Base-by-base conservation (phyloP, 2,113 vertebrate genomes). In the Accipiter virgatus region DNA sequence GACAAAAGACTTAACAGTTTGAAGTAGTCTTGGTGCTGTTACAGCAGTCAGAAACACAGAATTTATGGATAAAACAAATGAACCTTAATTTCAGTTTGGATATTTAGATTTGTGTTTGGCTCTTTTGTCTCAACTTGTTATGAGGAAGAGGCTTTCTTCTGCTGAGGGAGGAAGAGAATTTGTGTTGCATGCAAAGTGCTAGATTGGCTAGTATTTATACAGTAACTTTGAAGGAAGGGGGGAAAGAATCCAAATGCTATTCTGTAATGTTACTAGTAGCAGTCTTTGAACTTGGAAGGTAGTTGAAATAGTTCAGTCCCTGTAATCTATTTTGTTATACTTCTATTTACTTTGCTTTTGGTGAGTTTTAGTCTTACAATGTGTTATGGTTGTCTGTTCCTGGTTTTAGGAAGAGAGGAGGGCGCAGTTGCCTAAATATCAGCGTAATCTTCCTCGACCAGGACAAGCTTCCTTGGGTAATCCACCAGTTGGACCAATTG, bases 351-450 rank as follows among this genome's bases (percentile, higher is more conserved):
- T 89, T 78, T 10, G 12, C 9, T 29, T 68, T 65, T 75, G 26
- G 18, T 38, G 55, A 53, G 27, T 58, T 70, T 23, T 71, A 75
- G 55, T 21, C 61, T 81, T 48, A 25, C 8, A 3, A 0, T 13
- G 27, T 66, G 36, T 66, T 89, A 11, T 8, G 55, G 15, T 84
- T 90, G 40, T 95, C 18, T 95, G 7, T 90, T 96, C 90, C 34
- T 95, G 78, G 53, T 96, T 50, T 56, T 90, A 99, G 99, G 99
- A 99, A 97, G 99, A 99, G 96, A 99, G 99, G 98, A 98, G 99
- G 97, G 99, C 99, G 27, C 99, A 99, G 98, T 96, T 99, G 98
- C 99, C 99, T 79, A 99, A 99, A 81, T 99, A 99, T 71, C 99
- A 99, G 86, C 99, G 99, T 92, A 99, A 99, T 93, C 98, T 99